Evolutionary conservation across 2,113 vertebrate species (phyloP).

Genomic region (Apodemus speciosus): DNA sequence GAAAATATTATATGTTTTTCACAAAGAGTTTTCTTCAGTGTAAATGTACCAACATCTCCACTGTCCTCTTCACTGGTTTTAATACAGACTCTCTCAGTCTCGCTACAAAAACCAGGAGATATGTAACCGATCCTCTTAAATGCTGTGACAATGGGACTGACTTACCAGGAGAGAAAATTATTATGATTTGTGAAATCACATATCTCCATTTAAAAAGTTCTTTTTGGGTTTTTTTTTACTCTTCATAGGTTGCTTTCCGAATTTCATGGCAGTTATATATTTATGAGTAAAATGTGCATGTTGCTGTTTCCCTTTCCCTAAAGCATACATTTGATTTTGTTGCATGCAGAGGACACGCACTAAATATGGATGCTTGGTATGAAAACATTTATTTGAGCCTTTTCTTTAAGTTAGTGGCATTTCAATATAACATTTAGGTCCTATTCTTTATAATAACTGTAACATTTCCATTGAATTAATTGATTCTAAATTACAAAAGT

Average conservation of each 20-base stretch:
- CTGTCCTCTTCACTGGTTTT: not conserved
- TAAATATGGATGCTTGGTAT: not conserved
- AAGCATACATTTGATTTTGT: not conserved
- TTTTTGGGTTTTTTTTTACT: not conserved
- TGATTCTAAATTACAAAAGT: conserved; percentile 16
- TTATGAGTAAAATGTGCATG: not conserved
- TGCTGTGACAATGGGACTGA: not conserved
- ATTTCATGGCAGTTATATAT: not conserved
- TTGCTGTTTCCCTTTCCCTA: not conserved
- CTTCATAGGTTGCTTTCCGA: not conserved
- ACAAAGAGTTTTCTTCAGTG: not conserved
- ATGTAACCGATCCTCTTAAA: not conserved
- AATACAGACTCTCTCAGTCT: not conserved
- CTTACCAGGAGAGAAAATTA: not conserved
- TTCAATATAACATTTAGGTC: conserved; percentile 20
- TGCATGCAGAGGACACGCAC: not conserved
- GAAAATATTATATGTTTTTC: not conserved
- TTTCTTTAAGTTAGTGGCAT: not conserved
- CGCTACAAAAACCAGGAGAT: not conserved
- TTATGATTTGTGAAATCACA: not conserved
- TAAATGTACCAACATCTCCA: not conserved
- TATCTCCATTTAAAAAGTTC: not conserved
- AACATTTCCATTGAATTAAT: conserved; percentile 55
- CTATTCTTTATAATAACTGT: conserved; percentile 2
- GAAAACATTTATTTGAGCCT: not conserved